A percentile compares a stretch with the other conserved stretches of the same genome.
Conservation (phyloP, 2,797 vertebrate species). For the Hyperoplus lanceolatus region DNA sequence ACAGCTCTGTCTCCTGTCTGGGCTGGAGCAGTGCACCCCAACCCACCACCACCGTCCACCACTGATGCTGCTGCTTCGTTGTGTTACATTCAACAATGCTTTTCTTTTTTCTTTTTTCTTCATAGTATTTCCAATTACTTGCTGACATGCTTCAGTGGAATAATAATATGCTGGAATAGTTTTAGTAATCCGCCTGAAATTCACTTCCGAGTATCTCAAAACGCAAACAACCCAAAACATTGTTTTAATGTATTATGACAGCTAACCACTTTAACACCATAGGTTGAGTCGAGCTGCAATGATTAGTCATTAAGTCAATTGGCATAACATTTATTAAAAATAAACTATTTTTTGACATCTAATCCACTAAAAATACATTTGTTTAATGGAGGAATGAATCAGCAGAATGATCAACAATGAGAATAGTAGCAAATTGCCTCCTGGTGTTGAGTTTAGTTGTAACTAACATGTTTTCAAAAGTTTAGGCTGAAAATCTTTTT, state of each 20-base stretch:
- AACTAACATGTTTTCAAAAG: background rate
- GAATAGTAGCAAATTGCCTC: background rate
- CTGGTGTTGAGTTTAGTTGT: background rate
- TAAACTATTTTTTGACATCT: background rate
- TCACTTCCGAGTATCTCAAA: background rate
- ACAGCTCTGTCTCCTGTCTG: constrained; percentile 57
- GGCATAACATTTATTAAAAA: background rate
- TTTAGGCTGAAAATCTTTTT: background rate
- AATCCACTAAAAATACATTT: background rate
- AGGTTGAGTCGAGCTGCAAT: background rate
- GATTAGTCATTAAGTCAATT: background rate
- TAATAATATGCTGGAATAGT: constrained; percentile 7
- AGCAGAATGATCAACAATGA: background rate
- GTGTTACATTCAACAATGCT: background rate
- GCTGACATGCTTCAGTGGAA: constrained; percentile 27
- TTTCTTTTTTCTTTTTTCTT: background rate
- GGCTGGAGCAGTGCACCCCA: constrained; percentile 20
- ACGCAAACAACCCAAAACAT: constrained; percentile 4
- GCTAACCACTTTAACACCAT: background rate
- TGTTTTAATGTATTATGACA: background rate
- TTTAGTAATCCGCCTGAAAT: constrained; percentile 38
- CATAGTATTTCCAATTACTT: constrained; percentile 37
- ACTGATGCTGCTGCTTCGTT: constrained; percentile 24
- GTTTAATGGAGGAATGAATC: no score
- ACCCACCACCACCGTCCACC: constrained; percentile 14